These are phyloP conservation scores for Eumacrocentrus americanus DNA, from an alignment of 2,888 invertebrate species.

Conservation along the genomic window DNA sequence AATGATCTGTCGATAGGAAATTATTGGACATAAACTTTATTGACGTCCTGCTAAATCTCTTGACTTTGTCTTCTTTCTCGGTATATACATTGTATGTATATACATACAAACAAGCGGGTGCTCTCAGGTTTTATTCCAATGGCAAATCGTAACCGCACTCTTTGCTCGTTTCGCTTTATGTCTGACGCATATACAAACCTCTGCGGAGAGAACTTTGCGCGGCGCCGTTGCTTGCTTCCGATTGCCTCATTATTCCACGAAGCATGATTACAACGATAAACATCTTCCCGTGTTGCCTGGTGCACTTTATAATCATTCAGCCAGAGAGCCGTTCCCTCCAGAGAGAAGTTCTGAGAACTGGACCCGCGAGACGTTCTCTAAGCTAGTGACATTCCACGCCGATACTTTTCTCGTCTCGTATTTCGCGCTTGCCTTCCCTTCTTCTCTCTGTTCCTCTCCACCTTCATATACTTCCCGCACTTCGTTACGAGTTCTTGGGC, in stretches of 20 bases:
- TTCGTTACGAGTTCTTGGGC: background rate
- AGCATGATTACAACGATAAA: slow-evolving; percentile 49
- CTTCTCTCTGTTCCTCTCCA: slow-evolving; percentile 6
- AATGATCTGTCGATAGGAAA: background rate
- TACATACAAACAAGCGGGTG: no score
- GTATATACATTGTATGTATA: no score
- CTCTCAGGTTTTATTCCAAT: slow-evolving; percentile 1
- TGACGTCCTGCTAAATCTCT: background rate
- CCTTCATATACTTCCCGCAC: background rate
- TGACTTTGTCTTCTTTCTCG: background rate
- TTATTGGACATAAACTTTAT: background rate
- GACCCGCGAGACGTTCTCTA: slow-evolving; percentile 56
- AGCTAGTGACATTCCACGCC: slow-evolving; percentile 56
- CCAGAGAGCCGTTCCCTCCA: slow-evolving; percentile 62
- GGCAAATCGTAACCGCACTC: slow-evolving; percentile 3
- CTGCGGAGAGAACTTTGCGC: background rate
- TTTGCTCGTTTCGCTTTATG: slow-evolving; percentile 3
- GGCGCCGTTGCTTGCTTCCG: slow-evolving; percentile 29
- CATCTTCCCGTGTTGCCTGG: slow-evolving; percentile 45
- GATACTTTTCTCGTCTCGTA: slow-evolving; percentile 55
- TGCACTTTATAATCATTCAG: slow-evolving; percentile 54
- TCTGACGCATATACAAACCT: background rate
- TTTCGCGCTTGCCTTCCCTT: slow-evolving; percentile 45
- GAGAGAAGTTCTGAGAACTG: slow-evolving; percentile 64
- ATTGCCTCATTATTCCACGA: slow-evolving; percentile 46